Base-by-base conservation (phyloP, 64 coral and sea anemone species). In the Astreopora myriophthalma region DNA sequence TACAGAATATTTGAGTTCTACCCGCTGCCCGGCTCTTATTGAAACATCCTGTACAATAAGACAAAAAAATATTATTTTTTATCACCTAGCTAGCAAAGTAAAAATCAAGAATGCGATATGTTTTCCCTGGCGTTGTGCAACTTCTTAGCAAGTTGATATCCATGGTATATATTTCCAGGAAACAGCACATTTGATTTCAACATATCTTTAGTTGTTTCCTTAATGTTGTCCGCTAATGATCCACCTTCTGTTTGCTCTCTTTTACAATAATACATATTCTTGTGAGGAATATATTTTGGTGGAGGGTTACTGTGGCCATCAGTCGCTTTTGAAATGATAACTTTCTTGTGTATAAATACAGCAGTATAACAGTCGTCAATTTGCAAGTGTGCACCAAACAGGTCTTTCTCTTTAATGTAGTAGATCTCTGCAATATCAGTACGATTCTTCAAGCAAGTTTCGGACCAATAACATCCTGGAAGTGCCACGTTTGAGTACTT, bases 341-440 rank as follows among this genome's bases (percentile, higher is more conserved):
- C 73, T 55, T 86, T 96, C 79, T 94, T 96, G 44, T 96, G 95
- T 78, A 96, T 90, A 58, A 96, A 96, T 37, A 96, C 95, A 66
- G 95, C 95, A 23, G 92, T 90, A 42, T 76, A 81, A 66, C 95
- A 96, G 30, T 82, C 78, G 27, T 96, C 95, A 82, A 96, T 91
- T 52, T 92, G 55, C 20, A 87, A 61, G 6, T 89, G 79, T 29
- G 71, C 76, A 71, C 84, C 71, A 69, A 86, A 96, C 24, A 96
- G 85, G 80, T 96, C 91, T 76, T 57, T 89, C 51, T 96, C 95
- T 72, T 83, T 93, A 22, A 96, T 96, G 36, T 96, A 96, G 55
- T 93, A 96, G 19, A 96, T 96, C 19, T 90, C 87, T 39, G 95
- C 86, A 49, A 96, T 62, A 35, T 93, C 95, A 75, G 74, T 71